phyloP scores from a whole-genome alignment of 2,888 invertebrate species.

The Rugalucina vietnamica region DNA sequence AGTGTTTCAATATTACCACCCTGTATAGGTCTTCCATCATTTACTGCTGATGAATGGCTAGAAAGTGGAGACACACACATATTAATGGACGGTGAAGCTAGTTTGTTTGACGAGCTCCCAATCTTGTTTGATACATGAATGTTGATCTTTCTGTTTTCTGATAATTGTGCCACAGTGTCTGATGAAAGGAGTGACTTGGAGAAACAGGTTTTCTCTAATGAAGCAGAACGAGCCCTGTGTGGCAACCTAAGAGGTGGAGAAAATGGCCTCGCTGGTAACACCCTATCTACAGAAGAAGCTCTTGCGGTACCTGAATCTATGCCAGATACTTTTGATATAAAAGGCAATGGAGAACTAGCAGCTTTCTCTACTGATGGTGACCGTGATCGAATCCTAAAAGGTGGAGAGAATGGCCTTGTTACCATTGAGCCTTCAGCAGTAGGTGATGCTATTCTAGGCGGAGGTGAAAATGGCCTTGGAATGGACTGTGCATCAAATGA shows the following conservation, averaged over 20 bases:
- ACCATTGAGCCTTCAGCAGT: background rate
- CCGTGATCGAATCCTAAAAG: slow-evolving; percentile 38
- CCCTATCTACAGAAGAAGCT: slow-evolving; percentile 41
- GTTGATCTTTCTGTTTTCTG: background rate
- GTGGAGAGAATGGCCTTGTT: slow-evolving; percentile 21
- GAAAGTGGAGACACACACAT: background rate
- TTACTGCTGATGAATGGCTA: background rate
- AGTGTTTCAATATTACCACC: too few relatives aligned
- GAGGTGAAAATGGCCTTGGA: background rate
- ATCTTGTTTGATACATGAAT: background rate
- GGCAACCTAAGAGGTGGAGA: slow-evolving; percentile 37
- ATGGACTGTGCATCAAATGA: background rate
- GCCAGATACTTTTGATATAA: slow-evolving; percentile 19
- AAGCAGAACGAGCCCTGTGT: slow-evolving; percentile 24
- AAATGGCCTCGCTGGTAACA: slow-evolving; percentile 37
- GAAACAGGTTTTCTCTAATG: background rate
- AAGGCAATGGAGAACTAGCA: background rate
- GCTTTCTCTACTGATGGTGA: slow-evolving; percentile 63
- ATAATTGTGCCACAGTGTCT: background rate
- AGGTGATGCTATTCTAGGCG: background rate
- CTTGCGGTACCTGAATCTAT: slow-evolving; percentile 30
- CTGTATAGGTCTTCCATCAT: too few relatives aligned
- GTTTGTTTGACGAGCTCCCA: background rate
- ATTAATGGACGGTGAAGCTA: background rate
- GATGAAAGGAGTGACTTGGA: background rate